A percentile compares a stretch with the other conserved stretches of the same genome.
These are phyloP conservation scores for Aphodius sticticus DNA, from an alignment of 2,888 invertebrate species.

Conservation along the genomic window DNA sequence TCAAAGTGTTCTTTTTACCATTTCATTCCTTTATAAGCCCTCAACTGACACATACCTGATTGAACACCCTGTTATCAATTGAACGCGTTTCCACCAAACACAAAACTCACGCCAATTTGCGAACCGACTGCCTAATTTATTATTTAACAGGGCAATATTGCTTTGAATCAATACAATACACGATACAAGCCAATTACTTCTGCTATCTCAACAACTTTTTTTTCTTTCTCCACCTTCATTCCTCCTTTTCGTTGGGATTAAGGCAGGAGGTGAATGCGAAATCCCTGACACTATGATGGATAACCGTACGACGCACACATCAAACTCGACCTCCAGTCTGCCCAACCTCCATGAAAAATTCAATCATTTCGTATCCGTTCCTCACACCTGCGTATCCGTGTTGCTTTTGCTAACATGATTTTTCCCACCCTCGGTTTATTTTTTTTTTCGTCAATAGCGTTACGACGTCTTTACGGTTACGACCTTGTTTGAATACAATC, in stretches of 20 bases:
- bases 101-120: background rate
- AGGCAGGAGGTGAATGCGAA: background rate
- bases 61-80: no score
- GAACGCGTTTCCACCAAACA: background rate
- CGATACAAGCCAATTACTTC: background rate
- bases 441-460: background rate
- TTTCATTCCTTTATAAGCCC: no score
- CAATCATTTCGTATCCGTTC: background rate
- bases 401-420: background rate
- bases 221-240: no score
- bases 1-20: no score
- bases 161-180: background rate
- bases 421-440: background rate
- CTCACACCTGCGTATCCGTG: background rate
- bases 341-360: background rate
- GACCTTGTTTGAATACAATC: background rate
- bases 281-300: background rate
- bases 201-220: background rate
- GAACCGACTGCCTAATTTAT: background rate
- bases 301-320: background rate
- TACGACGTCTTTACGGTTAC: background rate
- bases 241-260: background rate
- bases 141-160: background rate
- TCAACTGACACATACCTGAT: no score
- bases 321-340: background rate